A percentile compares a stretch with the other conserved stretches of the same genome.
Conservation (phyloP, 2,113 vertebrate species). For the Rhizomys pruinosus region DNA sequence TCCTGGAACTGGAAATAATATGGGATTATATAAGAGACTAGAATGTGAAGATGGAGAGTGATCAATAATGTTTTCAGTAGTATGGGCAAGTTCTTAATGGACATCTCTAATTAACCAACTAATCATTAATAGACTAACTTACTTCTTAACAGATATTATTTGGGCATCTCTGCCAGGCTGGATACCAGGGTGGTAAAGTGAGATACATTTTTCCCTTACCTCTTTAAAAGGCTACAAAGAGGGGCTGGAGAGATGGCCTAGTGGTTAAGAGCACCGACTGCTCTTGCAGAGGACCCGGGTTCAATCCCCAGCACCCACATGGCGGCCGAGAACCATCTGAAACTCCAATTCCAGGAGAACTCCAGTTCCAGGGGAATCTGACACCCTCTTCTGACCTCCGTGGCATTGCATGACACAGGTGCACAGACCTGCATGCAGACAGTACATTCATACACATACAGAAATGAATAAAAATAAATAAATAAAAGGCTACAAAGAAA, state of each 20-base stretch:
- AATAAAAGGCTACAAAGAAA: not conserved
- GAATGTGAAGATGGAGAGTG: not conserved
- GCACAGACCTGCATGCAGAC: no score
- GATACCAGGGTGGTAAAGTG: not conserved
- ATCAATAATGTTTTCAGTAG: not conserved
- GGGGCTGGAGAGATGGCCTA: no score
- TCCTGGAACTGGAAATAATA: not conserved
- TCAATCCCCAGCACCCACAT: no score
- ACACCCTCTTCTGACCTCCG: no score
- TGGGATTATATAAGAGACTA: not conserved
- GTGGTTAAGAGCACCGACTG: no score
- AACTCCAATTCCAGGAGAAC: no score
- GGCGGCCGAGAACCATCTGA: no score
- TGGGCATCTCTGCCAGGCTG: not conserved
- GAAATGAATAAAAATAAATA: no score
- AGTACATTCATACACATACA: no score
- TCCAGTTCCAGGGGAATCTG: no score
- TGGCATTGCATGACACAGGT: no score
- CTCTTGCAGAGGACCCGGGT: no score
- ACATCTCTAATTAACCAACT: slow-evolving; percentile 8
- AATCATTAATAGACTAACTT: not conserved
- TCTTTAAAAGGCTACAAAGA: not conserved
- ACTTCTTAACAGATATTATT: not conserved
- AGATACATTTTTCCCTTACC: not conserved
- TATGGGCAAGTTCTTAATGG: not conserved